These are phyloP conservation scores for Motacilla tschutschensis DNA, from an alignment of 2,113 vertebrate species.

Conservation along the genomic window DNA sequence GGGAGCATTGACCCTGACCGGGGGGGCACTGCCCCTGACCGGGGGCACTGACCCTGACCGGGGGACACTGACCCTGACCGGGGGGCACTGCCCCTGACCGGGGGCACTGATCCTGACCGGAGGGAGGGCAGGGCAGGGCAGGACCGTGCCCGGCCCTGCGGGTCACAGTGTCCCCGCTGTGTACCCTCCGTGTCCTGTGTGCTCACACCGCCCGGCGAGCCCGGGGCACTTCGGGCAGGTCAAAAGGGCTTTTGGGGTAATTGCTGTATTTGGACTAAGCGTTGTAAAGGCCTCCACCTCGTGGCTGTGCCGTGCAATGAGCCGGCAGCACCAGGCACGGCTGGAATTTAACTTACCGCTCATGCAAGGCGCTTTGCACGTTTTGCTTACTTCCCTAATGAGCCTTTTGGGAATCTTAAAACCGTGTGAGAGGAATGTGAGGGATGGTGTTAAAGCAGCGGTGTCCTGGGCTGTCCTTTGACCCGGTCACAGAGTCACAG, in stretches of 20 bases:
- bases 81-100: too few relatives aligned
- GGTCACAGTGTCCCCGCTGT: neutral
- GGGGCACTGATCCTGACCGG: too few relatives aligned
- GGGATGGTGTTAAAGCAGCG: neutral
- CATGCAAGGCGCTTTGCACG: neutral
- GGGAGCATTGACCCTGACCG: too few relatives aligned
- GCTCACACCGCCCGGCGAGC: neutral
- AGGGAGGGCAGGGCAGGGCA: too few relatives aligned
- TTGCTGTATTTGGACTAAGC: neutral
- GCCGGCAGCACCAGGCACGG: fast-evolving
- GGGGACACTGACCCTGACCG: too few relatives aligned
- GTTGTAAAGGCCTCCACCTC: slow-evolving; percentile 66
- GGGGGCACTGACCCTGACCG: too few relatives aligned
- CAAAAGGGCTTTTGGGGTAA: neutral
- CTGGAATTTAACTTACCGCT: neutral
- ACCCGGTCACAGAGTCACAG: neutral
- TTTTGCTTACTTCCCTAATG: neutral
- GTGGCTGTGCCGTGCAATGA: slow-evolving; percentile 40
- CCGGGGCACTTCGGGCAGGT: neutral
- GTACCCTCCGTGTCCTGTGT: too few relatives aligned
- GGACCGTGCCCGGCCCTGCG: neutral
- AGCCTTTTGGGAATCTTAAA: neutral
- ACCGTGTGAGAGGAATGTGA: neutral
- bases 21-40: too few relatives aligned
- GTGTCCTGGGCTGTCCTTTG: neutral